Evolutionary conservation across 2,113 vertebrate genomes (phyloP).

Genomic region (Canis aureus): DNA sequence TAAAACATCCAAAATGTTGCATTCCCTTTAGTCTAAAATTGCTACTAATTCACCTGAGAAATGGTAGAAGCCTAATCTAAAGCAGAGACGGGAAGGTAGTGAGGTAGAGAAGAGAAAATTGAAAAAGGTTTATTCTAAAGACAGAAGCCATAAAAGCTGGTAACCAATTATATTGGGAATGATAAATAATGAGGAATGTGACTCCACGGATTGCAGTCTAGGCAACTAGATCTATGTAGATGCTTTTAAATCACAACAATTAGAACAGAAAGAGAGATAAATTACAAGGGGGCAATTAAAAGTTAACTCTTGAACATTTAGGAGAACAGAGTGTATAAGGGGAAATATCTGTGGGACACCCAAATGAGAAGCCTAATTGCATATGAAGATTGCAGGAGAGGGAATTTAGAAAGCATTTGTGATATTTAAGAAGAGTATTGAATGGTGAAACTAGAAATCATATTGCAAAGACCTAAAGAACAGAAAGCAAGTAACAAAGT

Average conservation of each 20-base stretch:
- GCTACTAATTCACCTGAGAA: slow-evolving; percentile 18
- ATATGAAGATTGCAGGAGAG: slow-evolving; percentile 28
- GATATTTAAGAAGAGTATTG: slow-evolving; percentile 20
- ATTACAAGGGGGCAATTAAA: slow-evolving; percentile 51
- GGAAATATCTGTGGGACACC: background rate
- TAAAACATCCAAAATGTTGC: background rate
- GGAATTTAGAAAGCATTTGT: background rate
- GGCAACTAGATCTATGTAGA: background rate
- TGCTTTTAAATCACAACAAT: slow-evolving; percentile 53
- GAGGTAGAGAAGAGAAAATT: background rate
- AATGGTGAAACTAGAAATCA: background rate
- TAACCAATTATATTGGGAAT: background rate
- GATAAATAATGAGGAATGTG: background rate
- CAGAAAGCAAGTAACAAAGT: background rate
- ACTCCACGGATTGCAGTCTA: background rate
- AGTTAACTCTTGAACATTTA: slow-evolving; percentile 47
- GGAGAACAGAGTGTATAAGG: background rate
- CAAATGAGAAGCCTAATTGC: slow-evolving; percentile 51
- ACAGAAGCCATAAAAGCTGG: slow-evolving; percentile 3
- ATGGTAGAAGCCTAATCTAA: background rate
- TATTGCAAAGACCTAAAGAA: background rate
- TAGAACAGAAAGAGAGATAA: slow-evolving; percentile 51
- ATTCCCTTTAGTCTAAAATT: slow-evolving; percentile 33
- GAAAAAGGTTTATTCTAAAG: slow-evolving; percentile 9
- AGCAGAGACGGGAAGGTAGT: background rate